Evolutionary conservation across 2,797 vertebrate species (phyloP).

Genomic region (Coilia nasus): DNA sequence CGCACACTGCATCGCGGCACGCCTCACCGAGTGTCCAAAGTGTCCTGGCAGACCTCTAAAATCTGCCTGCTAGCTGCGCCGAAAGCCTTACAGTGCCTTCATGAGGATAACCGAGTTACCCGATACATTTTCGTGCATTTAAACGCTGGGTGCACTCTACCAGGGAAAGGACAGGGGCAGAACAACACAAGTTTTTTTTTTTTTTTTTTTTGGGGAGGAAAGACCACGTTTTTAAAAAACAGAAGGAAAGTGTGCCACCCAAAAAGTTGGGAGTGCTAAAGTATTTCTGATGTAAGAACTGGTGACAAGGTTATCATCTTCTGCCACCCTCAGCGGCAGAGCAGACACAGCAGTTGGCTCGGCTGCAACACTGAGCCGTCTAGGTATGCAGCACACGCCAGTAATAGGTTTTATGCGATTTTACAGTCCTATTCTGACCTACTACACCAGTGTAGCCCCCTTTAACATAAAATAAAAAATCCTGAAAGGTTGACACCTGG

Average conservation of each 20-base stretch:
- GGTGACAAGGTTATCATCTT: slow-evolving; percentile 65
- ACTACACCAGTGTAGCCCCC: neutral
- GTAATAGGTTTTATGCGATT: slow-evolving; percentile 6
- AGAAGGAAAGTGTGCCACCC: neutral
- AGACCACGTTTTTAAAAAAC: neutral
- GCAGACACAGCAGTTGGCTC: slow-evolving; percentile 67
- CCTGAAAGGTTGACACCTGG: slow-evolving; percentile 19
- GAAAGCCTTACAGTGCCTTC: neutral
- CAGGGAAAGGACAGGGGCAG: slow-evolving; percentile 12
- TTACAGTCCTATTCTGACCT: neutral
- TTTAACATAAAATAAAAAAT: neutral
- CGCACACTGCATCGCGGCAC: neutral
- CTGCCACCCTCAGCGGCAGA: slow-evolving; percentile 67
- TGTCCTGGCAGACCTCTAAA: neutral
- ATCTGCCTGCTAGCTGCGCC: neutral
- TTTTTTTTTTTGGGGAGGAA: neutral
- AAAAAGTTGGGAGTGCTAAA: slow-evolving; percentile 55
- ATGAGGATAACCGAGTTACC: neutral
- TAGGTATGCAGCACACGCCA: neutral
- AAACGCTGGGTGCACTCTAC: neutral
- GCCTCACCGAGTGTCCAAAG: neutral
- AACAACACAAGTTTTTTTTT: neutral
- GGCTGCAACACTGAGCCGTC: neutral
- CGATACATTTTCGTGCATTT: slow-evolving; percentile 2
- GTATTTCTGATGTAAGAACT: slow-evolving; percentile 67